Conservation (phyloP, 2,797 vertebrate species). For the Sebastes miniatus region DNA sequence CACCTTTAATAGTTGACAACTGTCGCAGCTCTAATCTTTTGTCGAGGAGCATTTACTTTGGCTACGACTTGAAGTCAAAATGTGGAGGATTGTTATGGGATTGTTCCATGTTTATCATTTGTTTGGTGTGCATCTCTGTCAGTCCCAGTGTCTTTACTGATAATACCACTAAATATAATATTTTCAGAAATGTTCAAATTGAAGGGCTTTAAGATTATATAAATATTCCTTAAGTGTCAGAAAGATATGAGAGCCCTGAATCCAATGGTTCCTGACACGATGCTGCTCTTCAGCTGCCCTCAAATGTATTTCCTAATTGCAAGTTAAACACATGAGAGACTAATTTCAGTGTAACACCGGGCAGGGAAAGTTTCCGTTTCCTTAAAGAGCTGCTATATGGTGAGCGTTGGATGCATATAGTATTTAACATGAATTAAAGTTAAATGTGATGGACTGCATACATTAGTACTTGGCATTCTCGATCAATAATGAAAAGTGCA, state of each 20-base stretch:
- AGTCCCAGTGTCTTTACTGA: too few relatives aligned
- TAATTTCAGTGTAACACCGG: too few relatives aligned
- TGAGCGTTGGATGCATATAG: background rate
- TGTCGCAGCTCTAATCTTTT: background rate
- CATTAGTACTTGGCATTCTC: background rate
- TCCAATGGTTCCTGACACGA: too few relatives aligned
- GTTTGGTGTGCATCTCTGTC: background rate
- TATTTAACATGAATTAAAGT: background rate
- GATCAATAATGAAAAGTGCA: background rate
- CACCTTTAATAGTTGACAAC: too few relatives aligned
- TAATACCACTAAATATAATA: background rate
- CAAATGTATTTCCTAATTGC: background rate
- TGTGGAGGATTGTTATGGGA: background rate
- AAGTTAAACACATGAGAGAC: background rate
- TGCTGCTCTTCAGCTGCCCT: too few relatives aligned
- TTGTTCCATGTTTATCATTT: background rate
- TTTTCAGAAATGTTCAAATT: background rate
- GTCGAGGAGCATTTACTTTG: background rate
- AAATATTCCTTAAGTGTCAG: background rate
- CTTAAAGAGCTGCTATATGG: background rate
- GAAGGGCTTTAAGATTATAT: background rate
- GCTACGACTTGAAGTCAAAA: background rate
- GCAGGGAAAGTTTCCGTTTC: background rate
- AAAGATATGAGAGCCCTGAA: too few relatives aligned
- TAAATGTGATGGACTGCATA: background rate